These are phyloP conservation scores for Aptenodytes patagonicus DNA, from an alignment of 2,113 vertebrate genomes.

Conservation along the genomic window DNA sequence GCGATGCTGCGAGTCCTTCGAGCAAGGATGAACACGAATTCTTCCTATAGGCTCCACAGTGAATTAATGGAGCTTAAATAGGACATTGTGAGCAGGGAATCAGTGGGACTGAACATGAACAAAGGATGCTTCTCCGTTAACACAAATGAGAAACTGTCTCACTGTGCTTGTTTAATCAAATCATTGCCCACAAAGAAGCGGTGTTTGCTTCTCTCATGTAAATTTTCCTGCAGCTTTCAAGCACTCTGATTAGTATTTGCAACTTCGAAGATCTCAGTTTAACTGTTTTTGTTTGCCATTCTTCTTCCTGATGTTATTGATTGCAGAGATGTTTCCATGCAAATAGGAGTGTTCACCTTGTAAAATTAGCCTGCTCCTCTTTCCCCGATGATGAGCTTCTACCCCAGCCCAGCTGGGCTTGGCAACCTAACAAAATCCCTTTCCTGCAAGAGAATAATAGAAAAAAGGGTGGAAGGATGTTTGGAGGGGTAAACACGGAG, in stretches of 20 bases:
- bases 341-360: neutral
- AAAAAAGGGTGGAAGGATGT: neutral
- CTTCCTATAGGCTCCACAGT: neutral
- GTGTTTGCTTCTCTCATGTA: neutral
- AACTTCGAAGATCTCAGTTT: neutral
- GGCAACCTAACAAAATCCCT: neutral
- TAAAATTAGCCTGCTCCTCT: neutral
- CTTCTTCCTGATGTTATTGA: neutral
- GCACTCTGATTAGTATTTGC: neutral
- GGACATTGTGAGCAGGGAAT: neutral
- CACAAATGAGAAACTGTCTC: slow-evolving; percentile 12
- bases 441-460: neutral
- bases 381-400: neutral
- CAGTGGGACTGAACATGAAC: neutral
- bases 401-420: neutral
- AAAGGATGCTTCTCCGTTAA: neutral
- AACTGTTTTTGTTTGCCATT: neutral
- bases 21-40: neutral
- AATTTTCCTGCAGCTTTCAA: neutral
- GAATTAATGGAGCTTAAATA: slow-evolving; percentile 12
- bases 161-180: neutral
- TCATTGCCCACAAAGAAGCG: neutral
- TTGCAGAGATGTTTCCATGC: neutral
- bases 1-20: neutral
- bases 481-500: neutral